Conservation (phyloP, 2,888 invertebrate genomes). For the Andrena praecox region DNA sequence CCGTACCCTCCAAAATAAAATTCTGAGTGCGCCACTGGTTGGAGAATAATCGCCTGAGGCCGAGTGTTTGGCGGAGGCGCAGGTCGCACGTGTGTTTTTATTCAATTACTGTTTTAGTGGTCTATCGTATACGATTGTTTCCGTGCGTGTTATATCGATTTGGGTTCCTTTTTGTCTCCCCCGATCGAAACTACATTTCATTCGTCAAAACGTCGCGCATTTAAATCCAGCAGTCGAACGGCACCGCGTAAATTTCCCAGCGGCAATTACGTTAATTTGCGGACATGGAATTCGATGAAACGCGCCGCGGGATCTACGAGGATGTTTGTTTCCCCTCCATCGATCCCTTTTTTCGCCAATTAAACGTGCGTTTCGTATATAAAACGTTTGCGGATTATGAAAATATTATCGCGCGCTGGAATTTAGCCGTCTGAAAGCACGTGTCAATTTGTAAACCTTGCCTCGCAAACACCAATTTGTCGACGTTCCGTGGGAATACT, state of each 20-base stretch:
- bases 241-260: slow-evolving; percentile 3
- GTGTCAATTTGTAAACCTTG: background rate
- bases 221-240: slow-evolving; percentile 1
- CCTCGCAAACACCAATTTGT: background rate
- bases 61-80: too few species aligned
- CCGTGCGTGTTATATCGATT: too few species aligned
- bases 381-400: background rate
- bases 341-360: background rate
- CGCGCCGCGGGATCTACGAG: background rate
- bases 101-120: too few species aligned
- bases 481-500: background rate
- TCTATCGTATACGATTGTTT: too few species aligned
- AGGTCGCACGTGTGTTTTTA: too few species aligned
- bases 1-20: too few species aligned
- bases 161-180: background rate
- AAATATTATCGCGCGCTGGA: background rate
- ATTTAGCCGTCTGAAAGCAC: background rate
- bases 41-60: too few species aligned
- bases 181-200: background rate
- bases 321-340: background rate
- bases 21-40: too few species aligned
- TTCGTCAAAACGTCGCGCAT: slow-evolving; percentile 1
- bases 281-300: slow-evolving; percentile 4
- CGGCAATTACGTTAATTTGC: slow-evolving; percentile 11
- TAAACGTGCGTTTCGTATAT: background rate